These are phyloP conservation scores for Muscina levida DNA, from an alignment of 2,888 invertebrate species.

Conservation along the genomic window DNA sequence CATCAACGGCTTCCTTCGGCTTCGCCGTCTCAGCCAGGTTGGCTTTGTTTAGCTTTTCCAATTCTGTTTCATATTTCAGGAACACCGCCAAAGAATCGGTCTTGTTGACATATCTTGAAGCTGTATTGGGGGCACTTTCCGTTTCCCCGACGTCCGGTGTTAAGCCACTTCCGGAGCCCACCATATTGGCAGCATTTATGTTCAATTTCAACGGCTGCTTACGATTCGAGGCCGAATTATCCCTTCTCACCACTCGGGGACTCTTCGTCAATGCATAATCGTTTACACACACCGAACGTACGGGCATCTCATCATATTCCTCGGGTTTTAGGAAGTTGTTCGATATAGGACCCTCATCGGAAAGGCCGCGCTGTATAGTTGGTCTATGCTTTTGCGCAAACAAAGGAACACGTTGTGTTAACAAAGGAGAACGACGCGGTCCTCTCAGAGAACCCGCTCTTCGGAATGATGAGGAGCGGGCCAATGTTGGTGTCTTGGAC, in stretches of 20 bases:
- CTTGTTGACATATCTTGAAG: constrained; percentile 73
- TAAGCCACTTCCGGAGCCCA: neutral
- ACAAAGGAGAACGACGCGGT: constrained; percentile 76
- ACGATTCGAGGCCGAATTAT: constrained; percentile 76
- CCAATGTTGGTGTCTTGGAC: constrained; percentile 55
- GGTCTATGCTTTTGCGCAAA: constrained; percentile 77
- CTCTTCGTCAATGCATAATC: constrained; percentile 76
- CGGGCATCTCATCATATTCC: constrained; percentile 80
- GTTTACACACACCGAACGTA: constrained; percentile 78
- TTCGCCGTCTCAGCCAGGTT: constrained; percentile 65
- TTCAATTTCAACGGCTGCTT: constrained; percentile 73
- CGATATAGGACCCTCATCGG: constrained; percentile 80
- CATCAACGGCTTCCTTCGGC: constrained; percentile 45
- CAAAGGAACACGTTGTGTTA: constrained; percentile 74
- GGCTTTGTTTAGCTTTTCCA: constrained; percentile 72
- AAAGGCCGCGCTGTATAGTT: constrained; percentile 79
- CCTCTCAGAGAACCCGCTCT: constrained; percentile 78
- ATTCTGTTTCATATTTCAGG: constrained; percentile 78
- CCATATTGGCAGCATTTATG: constrained; percentile 50
- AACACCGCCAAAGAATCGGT: constrained; percentile 79
- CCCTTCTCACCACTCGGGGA: constrained; percentile 77
- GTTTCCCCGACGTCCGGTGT: constrained; percentile 46
- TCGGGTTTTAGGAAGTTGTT: constrained; percentile 79
- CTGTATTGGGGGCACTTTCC: constrained; percentile 46
- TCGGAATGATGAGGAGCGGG: constrained; percentile 75